A percentile compares a stretch with the other conserved stretches of the same genome.
Conservation (phyloP, 2,888 invertebrate genomes). For the Ypsolopha scabrella region DNA sequence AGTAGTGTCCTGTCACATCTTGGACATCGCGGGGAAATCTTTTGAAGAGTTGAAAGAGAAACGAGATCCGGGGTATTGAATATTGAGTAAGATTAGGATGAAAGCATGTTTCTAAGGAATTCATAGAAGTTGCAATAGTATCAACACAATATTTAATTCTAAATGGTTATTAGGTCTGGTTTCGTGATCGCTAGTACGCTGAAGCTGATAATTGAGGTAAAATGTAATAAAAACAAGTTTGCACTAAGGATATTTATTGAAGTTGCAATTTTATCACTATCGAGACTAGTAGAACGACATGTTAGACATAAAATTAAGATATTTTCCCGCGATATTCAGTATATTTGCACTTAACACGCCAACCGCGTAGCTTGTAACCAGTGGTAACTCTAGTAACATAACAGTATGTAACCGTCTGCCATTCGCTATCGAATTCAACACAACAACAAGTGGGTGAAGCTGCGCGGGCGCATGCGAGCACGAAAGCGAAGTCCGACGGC, state of each 20-base stretch:
- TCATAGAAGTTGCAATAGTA: too few species aligned
- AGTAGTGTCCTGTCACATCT: too few species aligned
- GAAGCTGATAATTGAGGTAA: neutral
- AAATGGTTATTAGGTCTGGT: neutral
- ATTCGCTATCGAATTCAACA: constrained; percentile 1
- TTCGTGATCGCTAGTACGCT: neutral
- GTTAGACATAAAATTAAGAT: neutral
- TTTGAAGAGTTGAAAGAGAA: too few species aligned
- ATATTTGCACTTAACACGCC: constrained; percentile 1
- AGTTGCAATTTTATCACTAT: neutral
- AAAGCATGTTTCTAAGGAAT: too few species aligned
- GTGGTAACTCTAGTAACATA: neutral
- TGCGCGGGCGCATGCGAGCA: neutral
- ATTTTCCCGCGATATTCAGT: neutral
- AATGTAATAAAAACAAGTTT: neutral
- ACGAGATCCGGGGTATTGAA: too few species aligned
- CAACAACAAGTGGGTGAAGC: neutral
- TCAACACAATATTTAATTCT: too few species aligned
- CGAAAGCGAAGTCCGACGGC: constrained; percentile 9
- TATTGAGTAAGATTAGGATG: too few species aligned
- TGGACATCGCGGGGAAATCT: too few species aligned
- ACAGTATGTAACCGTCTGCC: constrained; percentile 3
- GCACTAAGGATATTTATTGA: neutral
- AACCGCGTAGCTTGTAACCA: neutral
- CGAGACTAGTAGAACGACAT: too few species aligned